These are phyloP conservation scores for Ips typographus DNA, from an alignment of 1,140 invertebrate species.

Conservation along the genomic window DNA sequence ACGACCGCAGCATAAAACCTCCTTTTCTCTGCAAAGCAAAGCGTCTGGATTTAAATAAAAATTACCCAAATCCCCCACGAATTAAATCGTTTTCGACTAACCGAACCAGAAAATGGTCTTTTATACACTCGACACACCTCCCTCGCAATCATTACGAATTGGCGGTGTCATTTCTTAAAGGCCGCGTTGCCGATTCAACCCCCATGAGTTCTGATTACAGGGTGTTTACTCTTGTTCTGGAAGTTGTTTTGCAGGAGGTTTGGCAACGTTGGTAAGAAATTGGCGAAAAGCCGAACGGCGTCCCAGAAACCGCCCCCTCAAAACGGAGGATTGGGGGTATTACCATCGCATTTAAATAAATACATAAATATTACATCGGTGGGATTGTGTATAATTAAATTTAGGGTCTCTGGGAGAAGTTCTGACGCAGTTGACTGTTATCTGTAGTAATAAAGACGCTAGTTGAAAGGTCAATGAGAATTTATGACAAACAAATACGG, in stretches of 20 bases:
- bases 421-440: neutral
- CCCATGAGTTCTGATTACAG: neutral
- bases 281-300: slow-evolving; percentile 23
- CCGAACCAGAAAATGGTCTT: slow-evolving; percentile 38
- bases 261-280: slow-evolving; percentile 9
- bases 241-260: neutral
- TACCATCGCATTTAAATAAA: slow-evolving; percentile 55
- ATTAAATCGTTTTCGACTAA: slow-evolving; percentile 35
- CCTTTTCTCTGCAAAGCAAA: neutral
- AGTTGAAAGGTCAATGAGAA: neutral
- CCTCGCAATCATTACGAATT: slow-evolving; percentile 29
- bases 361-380: slow-evolving; percentile 55
- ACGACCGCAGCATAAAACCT: neutral
- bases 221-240: too few relatives aligned
- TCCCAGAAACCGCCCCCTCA: slow-evolving; percentile 31
- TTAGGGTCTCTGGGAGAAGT: slow-evolving; percentile 34
- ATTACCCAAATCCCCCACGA: slow-evolving; percentile 33
- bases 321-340: slow-evolving; percentile 41
- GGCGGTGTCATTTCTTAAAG: slow-evolving; percentile 14
- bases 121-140: slow-evolving; percentile 35
- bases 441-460: neutral
- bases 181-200: slow-evolving; percentile 18
- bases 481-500: slow-evolving; percentile 15
- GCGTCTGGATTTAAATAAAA: slow-evolving; percentile 28
- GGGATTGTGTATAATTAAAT: slow-evolving; percentile 54